A percentile compares a stretch with the other conserved stretches of the same genome.
Evolutionary conservation across 2,113 vertebrate species (phyloP).

Genomic region (Lipophrys pholis): DNA sequence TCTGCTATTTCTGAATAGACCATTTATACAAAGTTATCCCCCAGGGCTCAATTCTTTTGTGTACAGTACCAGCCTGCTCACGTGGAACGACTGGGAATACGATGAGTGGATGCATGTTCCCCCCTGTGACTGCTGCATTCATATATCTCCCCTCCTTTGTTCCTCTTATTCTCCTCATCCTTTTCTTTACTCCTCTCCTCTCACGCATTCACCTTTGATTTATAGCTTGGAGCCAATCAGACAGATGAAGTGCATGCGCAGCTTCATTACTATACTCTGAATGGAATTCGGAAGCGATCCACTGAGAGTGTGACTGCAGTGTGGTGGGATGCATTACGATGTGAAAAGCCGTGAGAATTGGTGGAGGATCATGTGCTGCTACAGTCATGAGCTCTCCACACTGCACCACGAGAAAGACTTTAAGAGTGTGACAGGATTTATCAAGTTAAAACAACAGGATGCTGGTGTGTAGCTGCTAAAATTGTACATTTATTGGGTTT

Average conservation of each 20-base stretch:
- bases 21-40: slow-evolving; percentile 46
- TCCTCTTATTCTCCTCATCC: not conserved
- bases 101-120: slow-evolving; percentile 21
- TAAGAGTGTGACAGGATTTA: not conserved
- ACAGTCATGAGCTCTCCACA: not conserved
- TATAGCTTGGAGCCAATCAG: not conserved
- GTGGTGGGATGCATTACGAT: not conserved
- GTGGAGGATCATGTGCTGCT: slow-evolving; percentile 3
- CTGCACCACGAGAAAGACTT: not conserved
- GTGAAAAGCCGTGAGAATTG: too few species aligned
- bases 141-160: not conserved
- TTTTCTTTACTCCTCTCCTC: not conserved
- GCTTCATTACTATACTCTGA: not conserved
- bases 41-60: slow-evolving; percentile 39
- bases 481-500: too few species aligned
- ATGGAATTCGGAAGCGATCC: not conserved
- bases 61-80: slow-evolving; percentile 32
- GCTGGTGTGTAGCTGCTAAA: not conserved
- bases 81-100: slow-evolving; percentile 19
- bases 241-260: not conserved
- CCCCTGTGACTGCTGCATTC: slow-evolving; percentile 27
- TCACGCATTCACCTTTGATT: not conserved
- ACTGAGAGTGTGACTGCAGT: too few species aligned
- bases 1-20: slow-evolving; percentile 60
- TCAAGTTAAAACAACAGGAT: not conserved